Conservation (phyloP, 1,140 invertebrate genomes). For the Pinna nobilis region DNA sequence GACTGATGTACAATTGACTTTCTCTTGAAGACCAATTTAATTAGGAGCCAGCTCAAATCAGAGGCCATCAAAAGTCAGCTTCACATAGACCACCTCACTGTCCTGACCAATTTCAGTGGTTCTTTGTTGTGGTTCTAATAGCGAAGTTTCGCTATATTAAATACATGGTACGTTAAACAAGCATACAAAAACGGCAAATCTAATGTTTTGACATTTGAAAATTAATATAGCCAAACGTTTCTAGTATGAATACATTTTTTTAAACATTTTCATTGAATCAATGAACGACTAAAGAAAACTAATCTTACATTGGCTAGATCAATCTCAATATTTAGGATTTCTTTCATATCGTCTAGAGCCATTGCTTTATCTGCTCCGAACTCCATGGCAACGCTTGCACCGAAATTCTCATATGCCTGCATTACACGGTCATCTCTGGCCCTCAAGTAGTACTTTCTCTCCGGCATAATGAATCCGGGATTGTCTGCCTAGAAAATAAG, state of each 20-base stretch:
- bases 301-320: constrained; percentile 83
- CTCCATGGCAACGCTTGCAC: constrained; percentile 84
- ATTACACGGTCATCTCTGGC: constrained; percentile 77
- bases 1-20: too few species aligned
- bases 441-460: constrained; percentile 86
- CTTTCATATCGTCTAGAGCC: constrained; percentile 80
- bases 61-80: too few species aligned
- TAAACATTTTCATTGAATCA: not conserved
- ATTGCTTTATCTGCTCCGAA: constrained; percentile 80
- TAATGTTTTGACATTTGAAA: not conserved
- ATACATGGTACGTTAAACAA: too few species aligned
- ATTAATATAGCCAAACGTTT: too few species aligned
- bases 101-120: too few species aligned
- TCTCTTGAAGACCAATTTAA: too few species aligned
- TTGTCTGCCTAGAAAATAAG: constrained; percentile 83
- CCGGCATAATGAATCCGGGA: constrained; percentile 85
- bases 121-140: too few species aligned
- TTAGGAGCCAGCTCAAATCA: too few species aligned
- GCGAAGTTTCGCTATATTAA: too few species aligned
- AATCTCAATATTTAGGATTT: constrained; percentile 86
- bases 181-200: too few species aligned
- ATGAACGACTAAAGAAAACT: not conserved
- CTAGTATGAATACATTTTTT: not conserved
- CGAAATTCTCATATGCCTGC: constrained; percentile 85
- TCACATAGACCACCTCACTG: too few species aligned